These are phyloP conservation scores for Dromaius novaehollandiae DNA, from an alignment of 2,113 vertebrate genomes.

Conservation along the genomic window DNA sequence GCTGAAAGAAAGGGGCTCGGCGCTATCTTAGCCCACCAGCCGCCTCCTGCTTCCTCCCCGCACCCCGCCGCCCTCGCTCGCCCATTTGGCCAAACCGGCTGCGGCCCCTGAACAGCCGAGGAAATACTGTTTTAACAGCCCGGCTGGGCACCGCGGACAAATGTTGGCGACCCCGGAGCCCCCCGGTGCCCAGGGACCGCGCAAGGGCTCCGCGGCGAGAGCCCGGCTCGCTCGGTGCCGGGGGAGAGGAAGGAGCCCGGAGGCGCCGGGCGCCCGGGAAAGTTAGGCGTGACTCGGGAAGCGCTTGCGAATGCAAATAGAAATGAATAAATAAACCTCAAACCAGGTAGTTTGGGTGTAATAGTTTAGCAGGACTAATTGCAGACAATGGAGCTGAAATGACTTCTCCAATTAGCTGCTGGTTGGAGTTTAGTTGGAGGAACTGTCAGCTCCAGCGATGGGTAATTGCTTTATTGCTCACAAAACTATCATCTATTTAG, in stretches of 20 bases:
- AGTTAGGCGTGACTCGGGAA: slow-evolving; percentile 34
- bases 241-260: background rate
- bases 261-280: background rate
- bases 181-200: background rate
- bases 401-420: slow-evolving; percentile 93
- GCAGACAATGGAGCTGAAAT: slow-evolving; percentile 88
- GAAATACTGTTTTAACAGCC: background rate
- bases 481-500: slow-evolving; percentile 95
- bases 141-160: background rate
- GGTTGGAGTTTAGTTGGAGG: slow-evolving; percentile 89
- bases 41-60: background rate
- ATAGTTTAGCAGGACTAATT: slow-evolving; percentile 87
- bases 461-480: slow-evolving; percentile 98
- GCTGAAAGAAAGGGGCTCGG: background rate
- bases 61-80: background rate
- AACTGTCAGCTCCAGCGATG: slow-evolving; percentile 90
- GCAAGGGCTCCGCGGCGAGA: background rate
- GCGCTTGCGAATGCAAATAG: slow-evolving; percentile 62
- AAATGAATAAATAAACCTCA: slow-evolving; percentile 80
- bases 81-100: background rate
- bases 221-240: background rate
- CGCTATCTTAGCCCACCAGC: background rate
- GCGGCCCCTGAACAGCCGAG: background rate
- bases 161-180: background rate
- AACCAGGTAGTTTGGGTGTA: slow-evolving; percentile 80